These are phyloP conservation scores for Erythrolamprus reginae DNA, from an alignment of 2,113 vertebrate genomes.

Conservation along the genomic window DNA sequence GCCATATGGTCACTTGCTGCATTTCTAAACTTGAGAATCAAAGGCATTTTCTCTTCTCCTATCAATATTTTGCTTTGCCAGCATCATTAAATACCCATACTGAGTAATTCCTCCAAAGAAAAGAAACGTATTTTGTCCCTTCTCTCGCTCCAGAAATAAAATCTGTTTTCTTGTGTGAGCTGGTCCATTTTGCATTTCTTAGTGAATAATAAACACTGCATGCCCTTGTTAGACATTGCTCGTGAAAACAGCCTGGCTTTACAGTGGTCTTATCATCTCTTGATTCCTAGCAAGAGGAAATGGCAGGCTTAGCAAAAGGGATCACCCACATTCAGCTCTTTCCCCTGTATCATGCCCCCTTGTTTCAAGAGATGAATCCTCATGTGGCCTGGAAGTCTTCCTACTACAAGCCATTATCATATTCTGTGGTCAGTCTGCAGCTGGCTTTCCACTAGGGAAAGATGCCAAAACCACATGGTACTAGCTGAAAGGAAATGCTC, in stretches of 20 bases:
- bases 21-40: neutral
- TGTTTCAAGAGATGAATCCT: neutral
- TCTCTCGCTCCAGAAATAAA: neutral
- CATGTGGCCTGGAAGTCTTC: neutral
- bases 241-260: neutral
- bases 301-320: neutral
- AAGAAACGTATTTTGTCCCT: neutral
- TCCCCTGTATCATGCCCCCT: neutral
- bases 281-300: neutral
- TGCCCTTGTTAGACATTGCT: neutral
- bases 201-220: neutral
- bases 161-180: neutral
- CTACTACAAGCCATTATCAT: neutral
- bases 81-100: neutral
- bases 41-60: neutral
- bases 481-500: neutral
- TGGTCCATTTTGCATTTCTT: neutral
- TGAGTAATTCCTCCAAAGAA: neutral
- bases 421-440: neutral
- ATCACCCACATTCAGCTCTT: no score
- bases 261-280: neutral
- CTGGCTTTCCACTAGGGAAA: neutral
- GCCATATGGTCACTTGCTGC: neutral
- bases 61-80: neutral
- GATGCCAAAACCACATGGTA: constrained; percentile 29